Percentiles rank a stretch among this genome's conserved stretches.
Evolutionary conservation across 37 sponge, comb jelly and placozoan genomes (phyloP).

Genomic region (Chondrilla cf. caribensis): DNA sequence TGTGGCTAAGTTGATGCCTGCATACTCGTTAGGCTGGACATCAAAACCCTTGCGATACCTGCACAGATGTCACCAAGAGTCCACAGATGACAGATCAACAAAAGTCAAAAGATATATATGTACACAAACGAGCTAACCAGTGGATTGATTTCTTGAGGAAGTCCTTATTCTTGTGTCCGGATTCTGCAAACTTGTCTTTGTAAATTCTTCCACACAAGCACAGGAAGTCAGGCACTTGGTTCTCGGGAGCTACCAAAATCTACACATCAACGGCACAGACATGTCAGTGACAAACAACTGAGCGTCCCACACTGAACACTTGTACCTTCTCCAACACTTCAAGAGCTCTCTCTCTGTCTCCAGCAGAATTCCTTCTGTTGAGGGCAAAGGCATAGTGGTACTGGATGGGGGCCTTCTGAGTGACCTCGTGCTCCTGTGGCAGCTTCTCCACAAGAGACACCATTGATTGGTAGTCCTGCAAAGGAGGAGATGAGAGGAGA

Average conservation of each 20-base stretch:
- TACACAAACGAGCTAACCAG: no score
- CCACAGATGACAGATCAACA: not conserved
- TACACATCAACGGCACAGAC: conserved; percentile 6
- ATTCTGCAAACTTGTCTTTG: conserved; percentile 86
- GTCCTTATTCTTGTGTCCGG: conserved; percentile 53
- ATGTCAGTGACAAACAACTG: not conserved
- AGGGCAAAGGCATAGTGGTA: conserved; percentile 90
- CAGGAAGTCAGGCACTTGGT: conserved; percentile 80
- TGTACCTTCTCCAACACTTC: conserved; percentile 72
- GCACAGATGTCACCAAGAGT: not conserved
- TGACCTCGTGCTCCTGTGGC: conserved; percentile 58
- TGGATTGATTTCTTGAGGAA: conserved; percentile 60
- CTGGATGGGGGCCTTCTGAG: conserved; percentile 70
- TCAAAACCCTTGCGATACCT: conserved; percentile 83
- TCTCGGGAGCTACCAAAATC: conserved; percentile 67
- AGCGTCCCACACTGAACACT: not conserved
- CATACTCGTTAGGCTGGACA: conserved; percentile 82
- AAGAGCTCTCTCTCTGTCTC: conserved; percentile 77
- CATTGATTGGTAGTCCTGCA: conserved; percentile 86
- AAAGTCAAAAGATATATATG: no score
- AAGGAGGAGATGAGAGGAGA: no score
- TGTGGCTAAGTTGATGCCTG: conserved; percentile 84
- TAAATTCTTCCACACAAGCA: conserved; percentile 91
- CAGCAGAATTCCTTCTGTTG: conserved; percentile 56
- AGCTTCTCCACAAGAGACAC: conserved; percentile 68